phyloP scores from a whole-genome alignment of 2,888 invertebrate species.

The Protodeltote pygarga region DNA sequence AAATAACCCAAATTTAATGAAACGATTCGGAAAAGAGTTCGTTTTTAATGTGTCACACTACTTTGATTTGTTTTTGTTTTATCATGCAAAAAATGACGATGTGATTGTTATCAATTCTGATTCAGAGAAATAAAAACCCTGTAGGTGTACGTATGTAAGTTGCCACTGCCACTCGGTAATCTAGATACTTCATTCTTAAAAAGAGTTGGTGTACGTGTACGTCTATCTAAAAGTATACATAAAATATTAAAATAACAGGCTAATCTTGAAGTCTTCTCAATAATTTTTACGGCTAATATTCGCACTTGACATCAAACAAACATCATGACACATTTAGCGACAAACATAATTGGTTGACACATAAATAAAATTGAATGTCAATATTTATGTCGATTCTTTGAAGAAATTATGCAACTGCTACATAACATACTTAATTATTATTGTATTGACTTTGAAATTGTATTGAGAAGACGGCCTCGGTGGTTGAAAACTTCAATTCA shows the following conservation, averaged over 20 bases:
- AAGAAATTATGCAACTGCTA: constrained; percentile 27
- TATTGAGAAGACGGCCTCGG: too few species aligned
- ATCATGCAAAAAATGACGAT: too few species aligned
- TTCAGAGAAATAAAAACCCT: too few species aligned
- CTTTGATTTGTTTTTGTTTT: constrained; percentile 3
- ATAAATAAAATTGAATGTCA: constrained; percentile 46
- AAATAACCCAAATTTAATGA: constrained; percentile 67
- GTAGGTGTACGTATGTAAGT: too few species aligned
- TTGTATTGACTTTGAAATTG: constrained; percentile 10
- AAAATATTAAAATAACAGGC: too few species aligned
- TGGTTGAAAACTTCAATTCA: too few species aligned
- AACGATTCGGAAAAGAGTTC: constrained; percentile 59
- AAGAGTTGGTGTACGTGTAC: too few species aligned
- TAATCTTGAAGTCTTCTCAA: constrained; percentile 15
- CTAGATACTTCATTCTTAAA: too few species aligned
- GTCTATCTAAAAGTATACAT: too few species aligned
- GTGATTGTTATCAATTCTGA: too few species aligned
- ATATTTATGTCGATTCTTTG: constrained; percentile 6
- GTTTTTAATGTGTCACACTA: constrained; percentile 47
- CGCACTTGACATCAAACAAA: constrained; percentile 41
- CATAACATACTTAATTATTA: neutral
- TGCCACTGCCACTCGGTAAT: too few species aligned
- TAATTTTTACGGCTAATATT: constrained; percentile 33
- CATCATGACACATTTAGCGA: constrained; percentile 46
- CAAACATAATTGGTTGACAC: constrained; percentile 48